Percentiles rank a stretch among this genome's conserved stretches.
Evolutionary conservation across 2,888 invertebrate genomes (phyloP).

Genomic region (Gymnoscelis rufifasciata): DNA sequence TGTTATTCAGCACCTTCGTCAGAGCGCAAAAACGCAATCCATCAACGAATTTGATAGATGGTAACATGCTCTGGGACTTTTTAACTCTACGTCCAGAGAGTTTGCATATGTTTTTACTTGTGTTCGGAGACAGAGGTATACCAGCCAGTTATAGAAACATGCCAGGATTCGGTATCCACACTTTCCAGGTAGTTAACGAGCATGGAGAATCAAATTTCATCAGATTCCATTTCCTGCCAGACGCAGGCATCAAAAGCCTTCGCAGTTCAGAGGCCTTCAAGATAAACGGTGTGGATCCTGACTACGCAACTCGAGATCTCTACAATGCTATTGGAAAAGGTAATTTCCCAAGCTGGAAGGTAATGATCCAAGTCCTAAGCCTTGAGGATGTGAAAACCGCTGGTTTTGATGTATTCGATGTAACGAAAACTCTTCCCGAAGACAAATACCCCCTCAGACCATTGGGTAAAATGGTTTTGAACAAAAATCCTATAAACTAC

Average conservation of each 20-base stretch:
- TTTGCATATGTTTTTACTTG: constrained; percentile 88
- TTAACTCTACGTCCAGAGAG: constrained; percentile 89
- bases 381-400: constrained; percentile 85
- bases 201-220: constrained; percentile 84
- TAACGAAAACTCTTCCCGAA: constrained; percentile 90
- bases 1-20: constrained; percentile 92
- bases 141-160: constrained; percentile 93
- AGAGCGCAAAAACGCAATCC: constrained; percentile 96
- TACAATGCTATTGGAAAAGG: constrained; percentile 89
- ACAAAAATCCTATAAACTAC: constrained; percentile 92
- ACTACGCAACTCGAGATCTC: constrained; percentile 90
- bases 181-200: constrained; percentile 90
- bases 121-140: constrained; percentile 92
- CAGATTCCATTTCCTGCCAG: constrained; percentile 93
- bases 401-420: constrained; percentile 92
- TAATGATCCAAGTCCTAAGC: constrained; percentile 91
- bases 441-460: constrained; percentile 88
- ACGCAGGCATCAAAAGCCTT: constrained; percentile 90
- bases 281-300: constrained; percentile 87
- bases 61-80: constrained; percentile 96
- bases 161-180: constrained; percentile 95
- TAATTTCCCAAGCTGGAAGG: constrained; percentile 85
- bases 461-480: constrained; percentile 89
- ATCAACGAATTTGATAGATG: constrained; percentile 88
- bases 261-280: constrained; percentile 80